Conservation (phyloP, 2,113 vertebrate species). For the Lepidothrix coronata region DNA sequence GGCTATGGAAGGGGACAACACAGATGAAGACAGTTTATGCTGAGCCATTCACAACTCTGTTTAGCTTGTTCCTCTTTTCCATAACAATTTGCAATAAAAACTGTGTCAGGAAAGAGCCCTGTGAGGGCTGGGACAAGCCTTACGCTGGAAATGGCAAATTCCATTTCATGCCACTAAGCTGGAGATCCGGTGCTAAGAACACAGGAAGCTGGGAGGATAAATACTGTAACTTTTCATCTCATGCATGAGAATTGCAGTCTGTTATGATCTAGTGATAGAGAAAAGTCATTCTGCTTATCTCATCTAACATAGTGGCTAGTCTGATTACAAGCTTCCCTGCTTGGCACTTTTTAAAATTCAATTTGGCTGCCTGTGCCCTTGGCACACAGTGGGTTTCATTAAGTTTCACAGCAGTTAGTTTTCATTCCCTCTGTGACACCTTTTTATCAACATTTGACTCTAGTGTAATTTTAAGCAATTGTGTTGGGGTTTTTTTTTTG, state of each 20-base stretch:
- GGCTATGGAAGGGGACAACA: background rate
- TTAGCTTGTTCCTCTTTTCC: background rate
- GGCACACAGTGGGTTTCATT: constrained; percentile 73
- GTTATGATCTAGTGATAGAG: constrained; percentile 62
- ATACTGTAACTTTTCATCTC: constrained; percentile 61
- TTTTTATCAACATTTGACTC: constrained; percentile 70
- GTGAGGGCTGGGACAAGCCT: background rate
- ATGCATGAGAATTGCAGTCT: constrained; percentile 66
- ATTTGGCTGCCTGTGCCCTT: constrained; percentile 69
- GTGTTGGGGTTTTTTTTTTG: too few relatives aligned
- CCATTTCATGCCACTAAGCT: constrained; percentile 36
- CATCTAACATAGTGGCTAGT: constrained; percentile 61
- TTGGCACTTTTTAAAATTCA: constrained; percentile 72
- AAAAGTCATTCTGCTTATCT: constrained; percentile 67
- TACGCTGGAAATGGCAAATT: background rate
- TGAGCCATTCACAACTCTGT: background rate
- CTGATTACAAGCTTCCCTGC: constrained; percentile 68
- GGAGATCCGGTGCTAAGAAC: constrained; percentile 43
- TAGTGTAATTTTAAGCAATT: constrained; percentile 64
- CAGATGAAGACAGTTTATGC: background rate
- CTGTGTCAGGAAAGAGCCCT: background rate
- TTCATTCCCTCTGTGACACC: constrained; percentile 61
- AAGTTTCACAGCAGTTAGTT: constrained; percentile 73
- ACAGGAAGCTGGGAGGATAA: constrained; percentile 43
- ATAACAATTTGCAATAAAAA: constrained; percentile 14